Base-by-base conservation (phyloP, 2,888 invertebrate species). In the Troides aeacus region DNA sequence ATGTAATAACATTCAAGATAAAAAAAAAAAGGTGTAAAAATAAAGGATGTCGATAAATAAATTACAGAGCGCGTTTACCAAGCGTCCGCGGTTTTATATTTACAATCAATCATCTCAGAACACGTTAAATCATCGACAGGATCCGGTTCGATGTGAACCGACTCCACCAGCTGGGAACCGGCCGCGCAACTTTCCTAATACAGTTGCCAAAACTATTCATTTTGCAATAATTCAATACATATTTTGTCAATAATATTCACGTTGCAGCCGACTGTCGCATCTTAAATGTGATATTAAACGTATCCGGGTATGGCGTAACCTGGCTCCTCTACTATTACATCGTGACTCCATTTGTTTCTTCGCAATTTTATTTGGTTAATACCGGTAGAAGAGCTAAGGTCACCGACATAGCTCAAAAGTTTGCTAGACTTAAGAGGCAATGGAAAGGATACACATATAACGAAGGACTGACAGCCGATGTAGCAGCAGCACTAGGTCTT, bases 51-150 rank as follows among this genome's bases (percentile, higher is more conserved):
- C 23, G 46, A 15, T 64, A 59, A 60, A 64, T 60, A 56, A 63
- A 63, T 62, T 61, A 66, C 53, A 65, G n/a, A 30, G 59, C 36
- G 58, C 42, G 58, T 60, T 60, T 66, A 60, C 56, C 23, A 66
- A 64, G 57, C 57, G 64, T 60, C 24, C 46, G 30, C 50, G 56
- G 64, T 57, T 56, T 57, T 24, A 68, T 58, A 42, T 62, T 68
- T 68, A 46, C 59, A 68, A 68, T 68, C 68, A 46, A 68, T 68
- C 68, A 68, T 68, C 53, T 17, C 39, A n/a, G 56, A 56, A 63
- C 56, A 24, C 17, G 62, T 67, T 62, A 67, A 62, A 56, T 67
- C 63, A 63, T 59, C 62, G 63, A 39, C 23, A 10, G 62, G 57
- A 63, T 68, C 68, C 68, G 68, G 62, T 63, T 63, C 36, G 63